These are phyloP conservation scores for Sesia bembeciformis DNA, from an alignment of 2,888 invertebrate species.

Conservation along the genomic window DNA sequence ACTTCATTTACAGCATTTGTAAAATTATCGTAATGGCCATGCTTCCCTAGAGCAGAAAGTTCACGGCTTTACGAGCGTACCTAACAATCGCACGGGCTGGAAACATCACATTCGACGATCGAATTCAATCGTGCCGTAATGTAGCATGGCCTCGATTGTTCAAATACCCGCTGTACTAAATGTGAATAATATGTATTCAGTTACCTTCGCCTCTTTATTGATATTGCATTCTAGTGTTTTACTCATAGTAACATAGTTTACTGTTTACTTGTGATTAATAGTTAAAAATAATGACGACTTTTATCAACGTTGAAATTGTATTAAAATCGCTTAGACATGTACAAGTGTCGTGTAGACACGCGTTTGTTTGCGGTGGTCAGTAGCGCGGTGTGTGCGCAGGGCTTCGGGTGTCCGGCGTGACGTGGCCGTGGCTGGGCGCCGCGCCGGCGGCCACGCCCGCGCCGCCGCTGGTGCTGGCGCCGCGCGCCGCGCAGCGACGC, in stretches of 20 bases:
- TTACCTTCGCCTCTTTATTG: conserved; percentile 29
- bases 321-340: too few relatives aligned
- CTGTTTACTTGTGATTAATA: conserved; percentile 32
- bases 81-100: conserved; percentile 23
- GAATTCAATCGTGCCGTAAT: conserved; percentile 30
- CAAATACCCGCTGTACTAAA: conserved; percentile 22
- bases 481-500: conserved; percentile 83
- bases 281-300: conserved; percentile 21
- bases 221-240: conserved; percentile 41
- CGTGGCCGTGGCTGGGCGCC: conserved; percentile 85
- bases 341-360: too few relatives aligned
- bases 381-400: conserved; percentile 73
- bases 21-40: conserved; percentile 39
- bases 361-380: too few relatives aligned
- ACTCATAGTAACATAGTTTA: conserved; percentile 34
- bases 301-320: neutral
- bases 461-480: conserved; percentile 81
- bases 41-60: conserved; percentile 48
- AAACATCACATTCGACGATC: conserved; percentile 10
- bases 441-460: conserved; percentile 76
- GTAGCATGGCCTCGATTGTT: conserved; percentile 41
- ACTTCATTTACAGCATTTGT: conserved; percentile 44
- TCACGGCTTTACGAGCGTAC: conserved; percentile 14
- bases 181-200: conserved; percentile 35
- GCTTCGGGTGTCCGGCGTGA: conserved; percentile 84